Base-by-base conservation (phyloP, 2,797 vertebrate species). In the Parambassis ranga region DNA sequence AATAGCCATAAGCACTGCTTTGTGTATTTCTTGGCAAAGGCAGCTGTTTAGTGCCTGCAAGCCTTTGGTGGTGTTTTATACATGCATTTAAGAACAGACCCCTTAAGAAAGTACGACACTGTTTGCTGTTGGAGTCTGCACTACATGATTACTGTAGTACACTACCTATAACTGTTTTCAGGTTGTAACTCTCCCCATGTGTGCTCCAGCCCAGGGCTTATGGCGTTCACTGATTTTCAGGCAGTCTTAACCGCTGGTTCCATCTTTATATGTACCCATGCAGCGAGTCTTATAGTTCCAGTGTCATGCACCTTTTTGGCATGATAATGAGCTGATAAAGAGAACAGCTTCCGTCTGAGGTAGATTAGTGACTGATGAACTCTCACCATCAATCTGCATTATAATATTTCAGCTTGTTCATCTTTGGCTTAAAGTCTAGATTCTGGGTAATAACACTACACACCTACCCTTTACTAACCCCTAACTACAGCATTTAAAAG, bases 211-310 rank as follows among this genome's bases (percentile, higher is more conserved):
- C 11, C 5, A 53, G 10, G 22, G 51, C 48, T 38, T 56, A 62
- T 63, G 38, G 55, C 62, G 71, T 73, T 56, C 36, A 19, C 30
- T 62, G 50, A 41, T 49, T 62, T 51, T 24, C 55, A 48, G 16
- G 59, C 43, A 38, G 23, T 50, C 37, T 32, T 55, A 50, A 73
- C 38, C 57, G 15, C 41, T 35, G 51, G 36, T 49, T 65, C 64
- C 69, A 62, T 71, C 41, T 71, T 64, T 71, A 80, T 83, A 82
- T 68, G 63, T 13, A 58, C 64, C 70, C 63, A 75, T 67, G n/a
- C n/a, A n/a, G n/a, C n/a, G 30, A 43, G 22, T 61, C 20, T 37
- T 78, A 60, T 79, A 82, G 75, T 83, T 75, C 44, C 60, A 65
- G 63, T 41, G 50, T 15, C 35, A 51, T 46, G 42, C 55, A 70